A percentile compares a stretch with the other conserved stretches of the same genome.
Conservation (phyloP, 1,140 invertebrate species). For the Leptonema lineaticorne region DNA sequence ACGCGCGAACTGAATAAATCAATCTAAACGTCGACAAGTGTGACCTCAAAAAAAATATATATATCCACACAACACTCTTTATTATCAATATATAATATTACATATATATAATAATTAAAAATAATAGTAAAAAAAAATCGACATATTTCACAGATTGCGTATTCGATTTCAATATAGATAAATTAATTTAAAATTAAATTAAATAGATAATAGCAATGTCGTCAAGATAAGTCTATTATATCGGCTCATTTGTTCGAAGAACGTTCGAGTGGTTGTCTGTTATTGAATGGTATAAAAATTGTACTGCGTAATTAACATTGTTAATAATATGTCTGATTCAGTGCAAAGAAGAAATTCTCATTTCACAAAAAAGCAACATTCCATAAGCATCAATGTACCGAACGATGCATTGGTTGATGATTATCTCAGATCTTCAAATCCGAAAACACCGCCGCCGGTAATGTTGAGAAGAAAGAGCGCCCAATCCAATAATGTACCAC, state of each 20-base stretch:
- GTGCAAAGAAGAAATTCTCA: not conserved
- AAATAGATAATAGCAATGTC: not conserved
- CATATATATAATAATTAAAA: no score
- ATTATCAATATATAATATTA: not conserved
- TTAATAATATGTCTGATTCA: slow-evolving; percentile 1
- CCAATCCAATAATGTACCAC: not conserved
- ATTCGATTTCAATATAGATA: not conserved
- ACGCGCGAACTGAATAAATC: not conserved
- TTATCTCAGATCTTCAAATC: not conserved
- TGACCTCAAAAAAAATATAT: no score
- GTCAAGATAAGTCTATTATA: not conserved
- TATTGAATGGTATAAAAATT: no score
- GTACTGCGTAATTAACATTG: no score
- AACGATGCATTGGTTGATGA: not conserved
- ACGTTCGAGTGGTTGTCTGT: not conserved
- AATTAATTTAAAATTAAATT: not conserved
- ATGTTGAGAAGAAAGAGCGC: not conserved
- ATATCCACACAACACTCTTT: not conserved
- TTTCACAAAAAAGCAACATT: not conserved
- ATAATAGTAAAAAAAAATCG: no score
- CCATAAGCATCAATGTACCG: not conserved
- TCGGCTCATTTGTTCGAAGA: not conserved
- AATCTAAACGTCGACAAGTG: no score
- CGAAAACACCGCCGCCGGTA: not conserved
- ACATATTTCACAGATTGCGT: no score